Evolutionary conservation across 2,888 invertebrate species (phyloP), one percentile per base, ranked within the genome.

Genomic region (Sinotaia quadrata): DNA sequence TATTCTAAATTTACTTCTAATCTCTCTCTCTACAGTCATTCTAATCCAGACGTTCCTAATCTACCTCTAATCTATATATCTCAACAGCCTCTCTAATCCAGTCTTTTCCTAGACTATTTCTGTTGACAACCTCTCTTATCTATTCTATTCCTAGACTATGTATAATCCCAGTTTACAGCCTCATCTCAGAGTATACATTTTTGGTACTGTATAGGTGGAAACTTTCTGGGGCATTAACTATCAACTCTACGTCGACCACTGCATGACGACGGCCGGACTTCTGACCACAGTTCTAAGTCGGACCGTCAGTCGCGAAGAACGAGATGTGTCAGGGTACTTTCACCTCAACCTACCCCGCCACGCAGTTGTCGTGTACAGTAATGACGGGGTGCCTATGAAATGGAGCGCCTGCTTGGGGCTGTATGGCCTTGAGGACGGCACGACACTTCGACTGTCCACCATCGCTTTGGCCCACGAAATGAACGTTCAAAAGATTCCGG

Each of bases 161-260:
- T n/a, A n/a, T n/a, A n/a, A n/a, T n/a, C n/a, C n/a, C n/a, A n/a
- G n/a, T n/a, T n/a, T n/a, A n/a, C n/a, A n/a, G n/a, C n/a, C n/a
- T n/a, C n/a, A n/a, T n/a, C n/a, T n/a, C n/a, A n/a, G n/a, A n/a
- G n/a, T n/a, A n/a, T n/a, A n/a, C n/a, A n/a, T n/a, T 51, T 78
- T 36, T 21, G 31, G 4, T 51, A 36, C 7, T 3, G 66, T 81
- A 15, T 77, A 81, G 58, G 76, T 84, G 12, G 78, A 82, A 56
- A 84, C 84, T 29, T 85, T 85, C 75, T 85, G 85, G 85, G 83
- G 83, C n/a, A 78, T 72, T 47, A 76, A 75, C 0, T 84, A 84
- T 61, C 69, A 79, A 34, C 68, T 84, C 18, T 82, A 81, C 59
- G 78, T 81, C 3, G 84, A 83, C 54, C 75, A 81, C 10, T 82